These are phyloP conservation scores for Adela reaumurella DNA, from an alignment of 2,888 invertebrate species.

Conservation along the genomic window DNA sequence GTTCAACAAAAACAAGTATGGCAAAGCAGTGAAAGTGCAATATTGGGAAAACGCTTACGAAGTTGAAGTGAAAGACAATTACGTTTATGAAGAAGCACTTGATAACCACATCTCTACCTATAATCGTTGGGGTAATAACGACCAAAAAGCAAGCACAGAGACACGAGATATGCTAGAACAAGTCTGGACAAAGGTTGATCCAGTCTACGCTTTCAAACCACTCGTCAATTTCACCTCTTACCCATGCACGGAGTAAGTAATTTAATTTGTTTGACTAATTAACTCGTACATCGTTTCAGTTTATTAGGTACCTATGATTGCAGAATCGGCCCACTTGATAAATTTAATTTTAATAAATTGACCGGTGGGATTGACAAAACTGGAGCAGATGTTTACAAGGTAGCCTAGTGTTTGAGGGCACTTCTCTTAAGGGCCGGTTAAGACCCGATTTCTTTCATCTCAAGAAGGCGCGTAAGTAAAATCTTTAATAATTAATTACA, in stretches of 20 bases:
- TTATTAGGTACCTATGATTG: too few species aligned
- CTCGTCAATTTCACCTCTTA: constrained; percentile 47
- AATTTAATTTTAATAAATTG: too few species aligned
- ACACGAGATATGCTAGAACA: constrained; percentile 46
- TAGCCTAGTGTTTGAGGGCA: too few species aligned
- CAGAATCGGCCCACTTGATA: too few species aligned
- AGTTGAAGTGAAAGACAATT: constrained; percentile 45
- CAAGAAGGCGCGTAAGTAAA: too few species aligned
- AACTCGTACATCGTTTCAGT: too few species aligned
- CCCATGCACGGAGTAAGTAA: constrained; percentile 48
- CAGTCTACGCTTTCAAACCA: constrained; percentile 39
- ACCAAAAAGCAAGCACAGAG: constrained; percentile 37
- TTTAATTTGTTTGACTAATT: too few species aligned
- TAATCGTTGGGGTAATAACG: constrained; percentile 33
- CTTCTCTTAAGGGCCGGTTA: too few species aligned
- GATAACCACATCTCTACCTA: constrained; percentile 50
- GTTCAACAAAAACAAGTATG: constrained; percentile 41
- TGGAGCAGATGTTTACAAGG: too few species aligned
- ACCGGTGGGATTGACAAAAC: too few species aligned
- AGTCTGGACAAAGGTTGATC: constrained; percentile 34
- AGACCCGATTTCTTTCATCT: too few species aligned
- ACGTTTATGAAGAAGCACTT: constrained; percentile 39
- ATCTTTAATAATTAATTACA: too few species aligned
- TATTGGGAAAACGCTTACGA: constrained; percentile 41
- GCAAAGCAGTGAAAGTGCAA: constrained; percentile 34